A percentile compares a stretch with the other conserved stretches of the same genome.
Evolutionary conservation across 1,140 invertebrate species (phyloP).

Genomic region (Dendrolimus punctatus): DNA sequence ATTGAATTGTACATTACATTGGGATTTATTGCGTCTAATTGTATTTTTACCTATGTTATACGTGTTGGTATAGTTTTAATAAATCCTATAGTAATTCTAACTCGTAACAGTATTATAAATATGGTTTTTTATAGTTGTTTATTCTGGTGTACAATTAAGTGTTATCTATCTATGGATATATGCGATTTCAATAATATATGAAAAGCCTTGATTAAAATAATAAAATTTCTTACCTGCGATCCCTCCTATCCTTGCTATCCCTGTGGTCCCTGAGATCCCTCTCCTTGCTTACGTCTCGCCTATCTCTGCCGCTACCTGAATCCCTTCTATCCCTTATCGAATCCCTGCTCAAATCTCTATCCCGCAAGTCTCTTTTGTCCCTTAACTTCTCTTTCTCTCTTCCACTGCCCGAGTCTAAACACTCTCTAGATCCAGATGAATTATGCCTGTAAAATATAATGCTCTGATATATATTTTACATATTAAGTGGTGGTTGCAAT

Average conservation of each 20-base stretch:
- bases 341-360: slow-evolving; percentile 60
- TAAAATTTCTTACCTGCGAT: slow-evolving; percentile 9
- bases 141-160: no score
- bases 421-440: slow-evolving; percentile 66
- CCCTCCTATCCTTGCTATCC: slow-evolving; percentile 44
- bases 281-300: slow-evolving; percentile 60
- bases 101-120: no score
- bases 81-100: no score
- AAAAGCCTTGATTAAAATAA: no score
- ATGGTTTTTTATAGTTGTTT: no score
- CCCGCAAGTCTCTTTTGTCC: slow-evolving; percentile 46
- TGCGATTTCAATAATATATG: no score
- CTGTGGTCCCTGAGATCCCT: slow-evolving; percentile 50
- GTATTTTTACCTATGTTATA: no score
- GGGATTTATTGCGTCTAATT: no score
- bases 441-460: slow-evolving; percentile 47
- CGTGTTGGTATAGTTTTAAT: no score
- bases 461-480: neutral
- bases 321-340: slow-evolving; percentile 65
- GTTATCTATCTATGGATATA: no score
- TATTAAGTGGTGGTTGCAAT: no score
- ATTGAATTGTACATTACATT: no score
- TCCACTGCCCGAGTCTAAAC: slow-evolving; percentile 66
- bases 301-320: slow-evolving; percentile 35
- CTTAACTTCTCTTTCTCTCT: slow-evolving; percentile 59